phyloP scores from a whole-genome alignment of 2,888 invertebrate species.

The Yponomeuta cagnagella region DNA sequence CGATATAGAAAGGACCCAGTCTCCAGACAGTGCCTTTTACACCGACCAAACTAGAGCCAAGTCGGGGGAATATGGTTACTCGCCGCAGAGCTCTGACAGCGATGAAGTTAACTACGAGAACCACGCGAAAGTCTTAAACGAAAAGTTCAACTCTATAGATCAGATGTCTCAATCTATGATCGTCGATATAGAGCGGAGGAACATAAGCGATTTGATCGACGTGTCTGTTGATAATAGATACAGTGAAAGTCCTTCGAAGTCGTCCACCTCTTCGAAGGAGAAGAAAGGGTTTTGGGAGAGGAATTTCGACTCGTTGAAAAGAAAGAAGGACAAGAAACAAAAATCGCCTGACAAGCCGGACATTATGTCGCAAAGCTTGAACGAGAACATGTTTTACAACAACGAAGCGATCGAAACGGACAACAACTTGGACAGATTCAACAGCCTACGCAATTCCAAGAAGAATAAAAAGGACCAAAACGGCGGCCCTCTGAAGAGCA shows the following conservation, averaged over 20 bases:
- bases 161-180: slow-evolving; percentile 74
- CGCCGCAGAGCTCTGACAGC: slow-evolving; percentile 66
- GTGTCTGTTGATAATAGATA: slow-evolving; percentile 29
- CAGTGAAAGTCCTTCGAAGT: slow-evolving; percentile 60
- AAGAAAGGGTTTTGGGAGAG: slow-evolving; percentile 74
- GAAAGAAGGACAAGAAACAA: slow-evolving; percentile 49
- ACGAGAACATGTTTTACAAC: slow-evolving; percentile 69
- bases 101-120: slow-evolving; percentile 64
- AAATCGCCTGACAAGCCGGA: slow-evolving; percentile 62
- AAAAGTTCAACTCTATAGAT: slow-evolving; percentile 69
- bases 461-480: slow-evolving; percentile 51
- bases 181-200: slow-evolving; percentile 61
- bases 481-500: slow-evolving; percentile 57
- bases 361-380: slow-evolving; percentile 72
- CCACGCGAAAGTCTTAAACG: slow-evolving; percentile 58
- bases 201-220: slow-evolving; percentile 38
- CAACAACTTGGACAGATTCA: slow-evolving; percentile 56
- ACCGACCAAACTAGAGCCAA: slow-evolving; percentile 72
- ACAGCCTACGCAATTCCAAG: slow-evolving; percentile 62
- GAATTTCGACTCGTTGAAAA: slow-evolving; percentile 69
- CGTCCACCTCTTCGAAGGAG: slow-evolving; percentile 58
- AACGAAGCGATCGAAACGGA: slow-evolving; percentile 67
- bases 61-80: slow-evolving; percentile 66
- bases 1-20: slow-evolving; percentile 62
- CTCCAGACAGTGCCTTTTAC: slow-evolving; percentile 69